These are phyloP conservation scores for Dione vanillae DNA, from an alignment of 2,888 invertebrate species.

Conservation along the genomic window DNA sequence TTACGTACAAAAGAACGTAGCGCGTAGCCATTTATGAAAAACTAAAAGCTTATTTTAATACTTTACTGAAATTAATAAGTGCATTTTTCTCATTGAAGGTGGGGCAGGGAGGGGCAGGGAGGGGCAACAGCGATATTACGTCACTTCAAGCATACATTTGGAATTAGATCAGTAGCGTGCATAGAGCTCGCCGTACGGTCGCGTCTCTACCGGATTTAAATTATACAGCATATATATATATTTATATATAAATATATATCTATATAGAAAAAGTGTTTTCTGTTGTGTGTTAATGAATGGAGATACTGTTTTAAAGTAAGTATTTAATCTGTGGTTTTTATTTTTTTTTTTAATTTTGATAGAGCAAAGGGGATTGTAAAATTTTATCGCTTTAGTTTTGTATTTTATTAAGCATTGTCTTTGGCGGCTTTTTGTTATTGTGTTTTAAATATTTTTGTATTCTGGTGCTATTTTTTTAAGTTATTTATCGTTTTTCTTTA, in stretches of 20 bases:
- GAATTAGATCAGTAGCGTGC: conserved; percentile 80
- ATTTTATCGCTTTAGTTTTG: conserved; percentile 31
- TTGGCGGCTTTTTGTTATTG: conserved; percentile 54
- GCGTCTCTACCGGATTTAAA: conserved; percentile 29
- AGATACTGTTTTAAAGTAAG: conserved; percentile 63
- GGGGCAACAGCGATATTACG: conserved; percentile 77
- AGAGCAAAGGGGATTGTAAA: conserved; percentile 9
- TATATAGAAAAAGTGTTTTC: conserved; percentile 23
- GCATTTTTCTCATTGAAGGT: conserved; percentile 72
- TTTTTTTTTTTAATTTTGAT: conserved; percentile 32
- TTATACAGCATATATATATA: conserved; percentile 15
- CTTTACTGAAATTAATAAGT: conserved; percentile 77
- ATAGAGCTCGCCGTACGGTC: conserved; percentile 60
- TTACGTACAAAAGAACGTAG: conserved; percentile 23
- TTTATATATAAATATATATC: too few species aligned
- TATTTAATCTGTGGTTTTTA: conserved; percentile 58
- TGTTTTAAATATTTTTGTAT: conserved; percentile 52
- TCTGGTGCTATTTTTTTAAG: conserved; percentile 25
- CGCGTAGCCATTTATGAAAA: conserved; percentile 29
- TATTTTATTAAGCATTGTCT: conserved; percentile 57
- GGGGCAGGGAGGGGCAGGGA: conserved; percentile 64
- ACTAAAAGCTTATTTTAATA: conserved; percentile 56
- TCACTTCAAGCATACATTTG: conserved; percentile 78
- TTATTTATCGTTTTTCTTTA: background rate
- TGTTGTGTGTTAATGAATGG: conserved; percentile 51